Evolutionary conservation across 1,140 invertebrate species (phyloP), one percentile per base, ranked within the genome.

Genomic region (Ctenoplectra terminalis): DNA sequence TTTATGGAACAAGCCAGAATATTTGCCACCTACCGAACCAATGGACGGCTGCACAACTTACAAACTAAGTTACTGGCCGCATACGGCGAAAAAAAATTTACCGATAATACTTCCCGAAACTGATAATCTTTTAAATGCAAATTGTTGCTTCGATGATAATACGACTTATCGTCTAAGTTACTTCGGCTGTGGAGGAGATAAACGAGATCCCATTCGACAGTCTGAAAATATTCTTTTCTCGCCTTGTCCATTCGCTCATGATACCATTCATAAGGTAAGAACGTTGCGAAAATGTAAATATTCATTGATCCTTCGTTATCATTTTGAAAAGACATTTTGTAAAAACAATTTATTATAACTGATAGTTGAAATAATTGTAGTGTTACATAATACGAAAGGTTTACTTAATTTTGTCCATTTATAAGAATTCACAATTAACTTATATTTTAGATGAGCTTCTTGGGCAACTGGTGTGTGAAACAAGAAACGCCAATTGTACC

Each of bases 21-120:
- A 93, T 58, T 1, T 90, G 81, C 90, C 88, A 31, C 94, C 95
- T 0, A 84, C 87, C 0, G 91, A 91, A 0, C 92, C 92, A 2
- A 90, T 95, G 61, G 95, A 95, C 23, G 86, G 79, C 0, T 92
- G 91, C 69, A 95, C 95, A n/a, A 95, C 95, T 0, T 95, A 95
- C 86, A 94, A 91, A 67, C 89, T 95, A 80, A 95, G 94, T 86
- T 95, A 94, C 69, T 93, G 92, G 90, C 94, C 94, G 0, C 88
- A 90, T 17, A 89, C 82, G n/a, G 81, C 89, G 63, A 67, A 87
- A 43, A 86, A 48, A 17, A 37, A 50, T n/a, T 82, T 88, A 11
- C 90, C 90, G 7, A 87, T 91, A 26, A 63, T 52, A 11, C 8
- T 26, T 0, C 60, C 26, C 13, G 72, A 85, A 63, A 76, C 13